Conservation (phyloP, 2,888 invertebrate species). For the Hydropsyche betteni region DNA sequence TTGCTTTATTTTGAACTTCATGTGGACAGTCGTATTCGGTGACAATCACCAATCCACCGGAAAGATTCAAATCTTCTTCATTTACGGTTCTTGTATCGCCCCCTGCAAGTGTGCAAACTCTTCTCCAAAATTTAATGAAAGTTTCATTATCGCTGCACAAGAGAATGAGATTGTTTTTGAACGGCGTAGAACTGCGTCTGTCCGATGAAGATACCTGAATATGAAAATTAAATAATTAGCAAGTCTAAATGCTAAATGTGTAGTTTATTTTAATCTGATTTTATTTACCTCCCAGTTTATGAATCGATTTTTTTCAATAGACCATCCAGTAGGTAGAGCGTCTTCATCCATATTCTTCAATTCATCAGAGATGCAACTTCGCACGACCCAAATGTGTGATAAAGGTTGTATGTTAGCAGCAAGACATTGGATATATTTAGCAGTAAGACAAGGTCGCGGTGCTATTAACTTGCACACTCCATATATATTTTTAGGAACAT, state of each 20-base stretch:
- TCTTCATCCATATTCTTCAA: constrained; percentile 62
- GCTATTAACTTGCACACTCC: constrained; percentile 69
- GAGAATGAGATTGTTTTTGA: constrained; percentile 64
- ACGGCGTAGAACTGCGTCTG: constrained; percentile 58
- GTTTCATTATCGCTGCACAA: constrained; percentile 65
- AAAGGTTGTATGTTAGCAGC: constrained; percentile 72
- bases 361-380: constrained; percentile 65
- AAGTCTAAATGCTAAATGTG: no score
- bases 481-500: constrained; percentile 67
- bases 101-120: constrained; percentile 69
- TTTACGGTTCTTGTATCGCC: constrained; percentile 63
- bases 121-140: constrained; percentile 70
- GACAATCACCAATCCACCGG: constrained; percentile 66
- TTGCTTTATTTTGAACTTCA: constrained; percentile 64
- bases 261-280: not conserved
- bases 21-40: constrained; percentile 71
- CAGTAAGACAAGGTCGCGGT: constrained; percentile 76
- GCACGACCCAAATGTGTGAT: constrained; percentile 76
- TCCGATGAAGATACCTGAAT: constrained; percentile 56
- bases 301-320: constrained; percentile 62
- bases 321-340: constrained; percentile 71
- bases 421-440: constrained; percentile 77
- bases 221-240: constrained; percentile 4
- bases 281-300: constrained; percentile 55
- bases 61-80: constrained; percentile 63